Base-by-base conservation (phyloP, 1,140 invertebrate species). In the Venustaconcha ellipsiformis region DNA sequence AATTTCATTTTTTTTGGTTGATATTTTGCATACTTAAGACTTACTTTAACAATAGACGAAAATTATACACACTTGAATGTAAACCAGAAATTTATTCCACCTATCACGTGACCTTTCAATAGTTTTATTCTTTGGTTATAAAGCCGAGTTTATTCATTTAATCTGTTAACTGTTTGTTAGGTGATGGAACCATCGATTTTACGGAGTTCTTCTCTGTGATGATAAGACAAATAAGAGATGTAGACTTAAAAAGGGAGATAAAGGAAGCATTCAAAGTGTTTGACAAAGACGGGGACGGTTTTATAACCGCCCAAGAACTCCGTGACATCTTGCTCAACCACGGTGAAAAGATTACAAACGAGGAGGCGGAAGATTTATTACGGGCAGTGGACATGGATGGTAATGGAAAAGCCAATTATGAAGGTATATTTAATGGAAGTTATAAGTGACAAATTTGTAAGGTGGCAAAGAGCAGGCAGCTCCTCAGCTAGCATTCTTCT, bases 151-250 rank as follows among this genome's bases (percentile, higher is more conserved):
- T 48, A 11, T 48, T 48, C 37, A 48, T 48, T 8, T 48, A 48
- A 48, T 11, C 12, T 30, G n/a, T 20, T 15, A 17, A 23, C n/a
- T 70, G 18, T 59, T 88, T 74, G 89, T 48, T 91, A 76, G 90
- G 89, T 48, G 79, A 81, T 72, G 80, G 80, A 48, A 72, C 69
- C 18, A 81, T 81, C 20, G 80, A 81, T 59, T 79, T 81, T 57
- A 96, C 96, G 86, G 96, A 97, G 89, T 97, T 94, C 86, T 89
- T 95, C 59, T 94, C 95, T 89, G 96, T 97, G 95, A 97, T 97
- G 96, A 96, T 95, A 55, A 94, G 96, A 88, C 99, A 99, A 94
- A 99, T 99, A 97, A 98, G 98, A 91, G 97, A 99, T 92, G 98
- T 96, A 78, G 97, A 99, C 91, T 97, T 95, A 90, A 97, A 99